A percentile compares a stretch with the other conserved stretches of the same genome.
These are phyloP conservation scores for Hymenopus coronatus DNA, from an alignment of 2,888 invertebrate species.

Conservation along the genomic window DNA sequence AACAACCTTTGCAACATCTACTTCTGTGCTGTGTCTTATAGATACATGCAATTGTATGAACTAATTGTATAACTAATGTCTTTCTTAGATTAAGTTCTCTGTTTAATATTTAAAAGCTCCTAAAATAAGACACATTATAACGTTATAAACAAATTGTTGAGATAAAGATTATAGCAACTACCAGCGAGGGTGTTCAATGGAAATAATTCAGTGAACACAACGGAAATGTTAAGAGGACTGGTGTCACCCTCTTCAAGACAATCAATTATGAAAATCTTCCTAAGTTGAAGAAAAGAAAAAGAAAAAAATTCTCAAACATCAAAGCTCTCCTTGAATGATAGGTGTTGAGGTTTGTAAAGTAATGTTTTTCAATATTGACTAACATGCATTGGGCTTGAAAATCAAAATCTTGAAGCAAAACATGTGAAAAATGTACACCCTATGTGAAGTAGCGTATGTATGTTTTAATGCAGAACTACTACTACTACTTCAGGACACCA, in stretches of 20 bases:
- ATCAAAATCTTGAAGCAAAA: background rate
- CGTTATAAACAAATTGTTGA: background rate
- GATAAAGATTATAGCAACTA: background rate
- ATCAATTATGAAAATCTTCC: background rate
- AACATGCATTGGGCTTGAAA: background rate
- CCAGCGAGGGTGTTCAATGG: background rate
- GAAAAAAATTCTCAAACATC: too few species aligned
- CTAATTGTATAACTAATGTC: background rate
- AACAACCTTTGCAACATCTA: background rate
- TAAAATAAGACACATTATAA: background rate
- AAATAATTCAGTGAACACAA: background rate
- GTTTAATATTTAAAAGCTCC: background rate
- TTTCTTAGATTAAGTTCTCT: background rate
- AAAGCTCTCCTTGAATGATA: background rate
- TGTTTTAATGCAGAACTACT: background rate
- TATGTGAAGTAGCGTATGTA: background rate
- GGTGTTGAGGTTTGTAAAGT: background rate
- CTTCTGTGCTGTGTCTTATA: background rate
- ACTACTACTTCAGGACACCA: background rate
- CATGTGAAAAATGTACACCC: background rate
- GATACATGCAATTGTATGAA: background rate
- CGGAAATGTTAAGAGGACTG: background rate
- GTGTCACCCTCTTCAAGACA: background rate
- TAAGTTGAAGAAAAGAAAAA: background rate
- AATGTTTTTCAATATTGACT: background rate